A percentile compares a stretch with the other conserved stretches of the same genome.
These are phyloP conservation scores for Hybos culiciformis DNA, from an alignment of 2,888 invertebrate genomes.

Conservation along the genomic window DNA sequence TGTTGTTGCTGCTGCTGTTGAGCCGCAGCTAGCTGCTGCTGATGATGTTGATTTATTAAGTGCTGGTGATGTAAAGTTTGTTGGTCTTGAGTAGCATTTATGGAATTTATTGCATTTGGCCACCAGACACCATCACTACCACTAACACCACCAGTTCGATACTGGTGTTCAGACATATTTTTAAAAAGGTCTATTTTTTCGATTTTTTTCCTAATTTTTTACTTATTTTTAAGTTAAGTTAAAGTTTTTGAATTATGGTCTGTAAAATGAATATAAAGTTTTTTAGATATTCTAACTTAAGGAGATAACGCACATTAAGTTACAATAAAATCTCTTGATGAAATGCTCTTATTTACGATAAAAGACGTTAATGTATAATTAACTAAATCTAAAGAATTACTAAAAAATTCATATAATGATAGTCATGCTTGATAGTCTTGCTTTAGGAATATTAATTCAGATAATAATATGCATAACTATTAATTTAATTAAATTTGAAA, in stretches of 20 bases:
- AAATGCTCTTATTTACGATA: neutral
- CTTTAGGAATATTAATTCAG: too few species aligned
- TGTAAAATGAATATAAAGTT: neutral
- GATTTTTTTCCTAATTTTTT: neutral
- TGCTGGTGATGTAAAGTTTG: constrained; percentile 38
- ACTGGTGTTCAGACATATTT: constrained; percentile 50
- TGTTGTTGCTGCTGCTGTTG: constrained; percentile 39
- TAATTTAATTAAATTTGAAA: too few species aligned
- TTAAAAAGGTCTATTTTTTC: constrained; percentile 3
- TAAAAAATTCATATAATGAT: too few species aligned
- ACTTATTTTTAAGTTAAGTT: neutral
- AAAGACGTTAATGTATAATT: neutral
- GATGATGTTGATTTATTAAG: constrained; percentile 40
- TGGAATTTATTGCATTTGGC: constrained; percentile 42
- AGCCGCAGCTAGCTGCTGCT: constrained; percentile 39
- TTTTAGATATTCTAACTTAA: neutral
- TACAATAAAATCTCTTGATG: neutral
- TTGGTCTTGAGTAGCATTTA: constrained; percentile 38
- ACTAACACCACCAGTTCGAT: constrained; percentile 41
- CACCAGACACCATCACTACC: constrained; percentile 42
- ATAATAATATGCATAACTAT: too few species aligned
- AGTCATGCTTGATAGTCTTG: too few species aligned
- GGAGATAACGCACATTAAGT: neutral
- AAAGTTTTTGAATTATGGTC: neutral
- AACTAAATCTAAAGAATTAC: constrained; percentile 4